phyloP scores from a whole-genome alignment of 1,140 invertebrate species.

The Polypedilum vanderplanki region DNA sequence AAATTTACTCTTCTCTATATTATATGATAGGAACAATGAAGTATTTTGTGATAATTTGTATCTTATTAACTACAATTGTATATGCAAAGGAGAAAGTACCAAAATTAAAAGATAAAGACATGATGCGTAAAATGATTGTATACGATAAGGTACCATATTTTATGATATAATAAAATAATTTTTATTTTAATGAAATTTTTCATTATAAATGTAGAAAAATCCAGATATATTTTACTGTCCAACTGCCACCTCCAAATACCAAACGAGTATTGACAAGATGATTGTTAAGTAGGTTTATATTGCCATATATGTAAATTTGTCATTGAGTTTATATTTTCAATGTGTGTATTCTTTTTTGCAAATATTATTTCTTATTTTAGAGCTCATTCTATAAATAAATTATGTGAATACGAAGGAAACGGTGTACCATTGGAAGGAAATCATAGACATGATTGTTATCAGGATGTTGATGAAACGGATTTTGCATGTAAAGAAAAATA shows the following conservation, averaged over 20 bases:
- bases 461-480: conserved; percentile 71
- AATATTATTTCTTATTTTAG: conserved; percentile 37
- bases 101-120: conserved; percentile 53
- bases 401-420: conserved; percentile 69
- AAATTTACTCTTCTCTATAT: no score
- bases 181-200: not conserved
- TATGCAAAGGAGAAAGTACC: not conserved
- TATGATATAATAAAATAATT: not conserved
- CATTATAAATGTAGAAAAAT: conserved; percentile 50
- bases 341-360: not conserved
- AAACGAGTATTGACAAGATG: conserved; percentile 57
- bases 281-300: conserved; percentile 49
- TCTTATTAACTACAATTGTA: not conserved
- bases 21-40: no score
- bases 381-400: conserved; percentile 59
- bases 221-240: conserved; percentile 79
- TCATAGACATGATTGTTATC: conserved; percentile 61
- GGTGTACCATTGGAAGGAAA: conserved; percentile 59
- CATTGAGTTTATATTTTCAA: not conserved
- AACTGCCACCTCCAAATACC: conserved; percentile 55
- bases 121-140: conserved; percentile 73
- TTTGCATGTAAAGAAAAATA: conserved; percentile 78
- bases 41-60: no score
- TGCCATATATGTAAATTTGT: conserved; percentile 1
- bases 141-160: conserved; percentile 54